phyloP scores from a whole-genome alignment of 1,140 invertebrate genomes.

The Drosophila tristis region DNA sequence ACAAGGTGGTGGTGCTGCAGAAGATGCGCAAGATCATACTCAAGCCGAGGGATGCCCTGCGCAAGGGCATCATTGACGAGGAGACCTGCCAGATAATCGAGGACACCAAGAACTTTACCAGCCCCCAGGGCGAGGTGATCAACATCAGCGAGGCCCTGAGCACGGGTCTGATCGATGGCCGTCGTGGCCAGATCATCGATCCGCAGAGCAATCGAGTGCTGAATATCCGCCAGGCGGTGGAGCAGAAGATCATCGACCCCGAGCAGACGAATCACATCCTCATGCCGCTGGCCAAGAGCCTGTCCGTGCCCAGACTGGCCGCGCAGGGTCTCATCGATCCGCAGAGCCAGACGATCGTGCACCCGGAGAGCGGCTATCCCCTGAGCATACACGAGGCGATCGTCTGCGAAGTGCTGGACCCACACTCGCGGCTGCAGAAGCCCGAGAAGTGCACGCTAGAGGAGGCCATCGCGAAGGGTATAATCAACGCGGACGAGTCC shows the following conservation, averaged over 20 bases:
- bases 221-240: slow-evolving; percentile 92
- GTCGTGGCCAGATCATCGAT: slow-evolving; percentile 92
- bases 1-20: slow-evolving; percentile 90
- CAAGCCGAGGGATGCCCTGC: slow-evolving; percentile 89
- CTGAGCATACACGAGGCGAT: slow-evolving; percentile 93
- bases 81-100: slow-evolving; percentile 90
- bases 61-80: slow-evolving; percentile 90
- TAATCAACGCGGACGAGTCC: slow-evolving; percentile 90
- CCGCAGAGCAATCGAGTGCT: slow-evolving; percentile 91
- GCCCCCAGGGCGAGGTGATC: slow-evolving; percentile 87
- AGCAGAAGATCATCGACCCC: slow-evolving; percentile 92
- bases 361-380: slow-evolving; percentile 93
- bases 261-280: slow-evolving; percentile 90
- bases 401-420: slow-evolving; percentile 93
- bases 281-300: slow-evolving; percentile 91
- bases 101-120: slow-evolving; percentile 85
- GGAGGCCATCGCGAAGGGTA: slow-evolving; percentile 91
- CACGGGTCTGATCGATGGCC: slow-evolving; percentile 90
- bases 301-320: slow-evolving; percentile 92
- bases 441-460: slow-evolving; percentile 89
- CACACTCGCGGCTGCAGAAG: slow-evolving; percentile 87
- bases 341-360: slow-evolving; percentile 92
- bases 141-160: slow-evolving; percentile 91
- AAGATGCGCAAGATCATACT: slow-evolving; percentile 91
- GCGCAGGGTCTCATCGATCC: slow-evolving; percentile 93